Evolutionary conservation across 2,113 vertebrate species (phyloP).

Genomic region (Sturnira hondurensis): DNA sequence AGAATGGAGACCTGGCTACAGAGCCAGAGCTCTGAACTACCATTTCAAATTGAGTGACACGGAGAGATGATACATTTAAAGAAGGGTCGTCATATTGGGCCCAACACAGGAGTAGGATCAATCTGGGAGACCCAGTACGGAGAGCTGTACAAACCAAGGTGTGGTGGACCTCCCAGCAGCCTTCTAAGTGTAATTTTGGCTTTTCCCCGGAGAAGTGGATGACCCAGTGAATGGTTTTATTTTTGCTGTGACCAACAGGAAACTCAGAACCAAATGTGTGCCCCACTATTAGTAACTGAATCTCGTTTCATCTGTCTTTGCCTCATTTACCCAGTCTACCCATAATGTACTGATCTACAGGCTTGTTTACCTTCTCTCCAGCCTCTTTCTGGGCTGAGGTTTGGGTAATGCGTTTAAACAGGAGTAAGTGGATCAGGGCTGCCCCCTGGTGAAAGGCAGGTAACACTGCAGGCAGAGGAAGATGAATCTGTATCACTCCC

Average conservation of each 20-base stretch:
- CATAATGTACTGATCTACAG: neutral
- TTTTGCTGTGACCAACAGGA: neutral
- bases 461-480: neutral
- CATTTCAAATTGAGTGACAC: neutral
- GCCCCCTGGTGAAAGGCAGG: conserved; percentile 22
- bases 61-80: neutral
- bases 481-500: neutral
- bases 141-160: neutral
- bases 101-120: neutral
- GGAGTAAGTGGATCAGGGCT: neutral
- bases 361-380: neutral
- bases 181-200: neutral
- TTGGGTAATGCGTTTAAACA: neutral
- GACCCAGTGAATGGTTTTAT: neutral
- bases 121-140: neutral
- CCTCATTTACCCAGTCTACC: neutral
- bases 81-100: neutral
- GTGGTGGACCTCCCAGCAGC: neutral
- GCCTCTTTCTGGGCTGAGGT: neutral
- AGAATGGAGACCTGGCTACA: neutral
- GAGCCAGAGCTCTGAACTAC: neutral
- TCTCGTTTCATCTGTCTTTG: neutral
- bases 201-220: neutral
- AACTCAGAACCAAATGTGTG: neutral
- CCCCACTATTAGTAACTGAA: neutral